Conservation (phyloP, 2,797 vertebrate genomes). For the Chloroceryle inda region DNA sequence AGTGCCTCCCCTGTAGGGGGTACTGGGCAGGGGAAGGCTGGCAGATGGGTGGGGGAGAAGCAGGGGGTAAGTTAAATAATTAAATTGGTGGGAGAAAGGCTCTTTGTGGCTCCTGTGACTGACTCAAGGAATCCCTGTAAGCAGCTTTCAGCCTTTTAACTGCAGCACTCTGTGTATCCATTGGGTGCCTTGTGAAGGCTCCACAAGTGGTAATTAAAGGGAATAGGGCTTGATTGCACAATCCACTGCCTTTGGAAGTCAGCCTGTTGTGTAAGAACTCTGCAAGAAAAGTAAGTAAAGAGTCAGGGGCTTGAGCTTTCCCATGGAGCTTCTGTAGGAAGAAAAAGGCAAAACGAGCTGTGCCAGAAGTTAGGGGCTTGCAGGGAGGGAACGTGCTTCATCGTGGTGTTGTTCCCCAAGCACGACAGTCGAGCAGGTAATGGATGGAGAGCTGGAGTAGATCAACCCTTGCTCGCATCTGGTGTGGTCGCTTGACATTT, state of each 20-base stretch:
- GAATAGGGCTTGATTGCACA: background rate
- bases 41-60: background rate
- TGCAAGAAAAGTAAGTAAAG: background rate
- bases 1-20: background rate
- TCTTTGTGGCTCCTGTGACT: background rate
- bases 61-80: no score
- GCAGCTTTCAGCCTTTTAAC: background rate
- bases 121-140: background rate
- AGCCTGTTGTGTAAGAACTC: background rate
- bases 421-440: accelerated
- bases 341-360: accelerated
- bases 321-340: accelerated
- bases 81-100: no score
- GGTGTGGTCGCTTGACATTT: accelerated
- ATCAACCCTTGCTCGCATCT: background rate
- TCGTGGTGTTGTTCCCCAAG: background rate
- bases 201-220: background rate
- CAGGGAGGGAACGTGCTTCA: accelerated
- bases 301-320: background rate
- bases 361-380: background rate
- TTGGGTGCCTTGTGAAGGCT: background rate
- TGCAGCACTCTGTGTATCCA: background rate
- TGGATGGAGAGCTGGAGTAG: no score
- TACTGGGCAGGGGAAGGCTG: accelerated
- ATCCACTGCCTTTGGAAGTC: background rate